Evolutionary conservation across 2,797 vertebrate species (phyloP).

Genomic region (Danio choprae): DNA sequence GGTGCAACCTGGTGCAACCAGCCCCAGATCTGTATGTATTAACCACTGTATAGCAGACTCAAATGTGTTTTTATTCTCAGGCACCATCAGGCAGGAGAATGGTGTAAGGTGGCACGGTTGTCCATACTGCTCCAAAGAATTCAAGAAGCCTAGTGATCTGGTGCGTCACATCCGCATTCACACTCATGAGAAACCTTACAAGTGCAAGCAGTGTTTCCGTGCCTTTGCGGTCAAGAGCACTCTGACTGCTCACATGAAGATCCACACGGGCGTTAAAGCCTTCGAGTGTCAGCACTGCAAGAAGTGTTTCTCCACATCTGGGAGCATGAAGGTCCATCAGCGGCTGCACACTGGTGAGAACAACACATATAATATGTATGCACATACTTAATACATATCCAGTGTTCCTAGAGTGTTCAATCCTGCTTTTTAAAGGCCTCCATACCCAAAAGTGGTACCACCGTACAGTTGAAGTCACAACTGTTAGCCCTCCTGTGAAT

Average conservation of each 20-base stretch:
- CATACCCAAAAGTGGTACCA: too few species aligned
- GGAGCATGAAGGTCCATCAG: conserved; percentile 99
- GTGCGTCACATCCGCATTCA: conserved; percentile 98
- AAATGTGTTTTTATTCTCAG: conserved; percentile 67
- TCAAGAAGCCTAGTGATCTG: conserved; percentile 97
- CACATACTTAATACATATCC: neutral
- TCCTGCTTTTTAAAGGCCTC: too few species aligned
- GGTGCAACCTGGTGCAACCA: too few species aligned
- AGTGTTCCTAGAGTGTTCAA: neutral
- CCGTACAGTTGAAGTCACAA: too few species aligned
- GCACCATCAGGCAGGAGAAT: conserved; percentile 93
- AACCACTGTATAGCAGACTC: neutral
- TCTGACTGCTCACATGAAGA: conserved; percentile 98
- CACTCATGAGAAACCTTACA: conserved; percentile 98
- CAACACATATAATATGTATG: too few species aligned
- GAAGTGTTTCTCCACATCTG: conserved; percentile 98
- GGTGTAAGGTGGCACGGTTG: conserved; percentile 97
- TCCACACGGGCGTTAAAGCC: conserved; percentile 96
- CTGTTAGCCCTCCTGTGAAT: too few species aligned
- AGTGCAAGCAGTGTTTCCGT: conserved; percentile 98
- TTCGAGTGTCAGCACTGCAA: conserved; percentile 96
- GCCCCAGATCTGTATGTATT: neutral
- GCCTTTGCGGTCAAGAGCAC: conserved; percentile 98
- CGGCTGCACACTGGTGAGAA: conserved; percentile 94
- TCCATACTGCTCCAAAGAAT: conserved; percentile 96